Evolutionary conservation across 2,888 invertebrate species (phyloP).

Genomic region (Lepidocyrtinus sp.): DNA sequence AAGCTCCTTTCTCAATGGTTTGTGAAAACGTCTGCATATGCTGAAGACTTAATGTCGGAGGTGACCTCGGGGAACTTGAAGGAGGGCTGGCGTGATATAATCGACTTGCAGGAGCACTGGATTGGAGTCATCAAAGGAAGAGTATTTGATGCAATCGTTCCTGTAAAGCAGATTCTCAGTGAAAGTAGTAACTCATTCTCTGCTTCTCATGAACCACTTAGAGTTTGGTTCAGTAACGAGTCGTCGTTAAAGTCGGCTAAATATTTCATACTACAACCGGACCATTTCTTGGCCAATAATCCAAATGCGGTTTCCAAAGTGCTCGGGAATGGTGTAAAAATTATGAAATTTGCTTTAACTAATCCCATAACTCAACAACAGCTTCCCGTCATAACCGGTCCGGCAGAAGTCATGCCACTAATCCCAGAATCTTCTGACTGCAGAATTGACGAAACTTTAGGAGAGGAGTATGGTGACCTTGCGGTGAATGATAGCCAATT

Average conservation of each 20-base stretch:
- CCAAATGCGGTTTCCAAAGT: constrained; percentile 41
- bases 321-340: constrained; percentile 59
- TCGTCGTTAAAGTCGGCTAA: constrained; percentile 81
- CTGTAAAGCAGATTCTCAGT: constrained; percentile 66
- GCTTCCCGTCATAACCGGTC: constrained; percentile 77
- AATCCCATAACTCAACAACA: constrained; percentile 82
- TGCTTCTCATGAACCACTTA: constrained; percentile 71
- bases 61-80: constrained; percentile 71
- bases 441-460: constrained; percentile 81
- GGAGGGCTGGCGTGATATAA: constrained; percentile 88
- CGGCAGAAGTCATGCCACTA: constrained; percentile 56
- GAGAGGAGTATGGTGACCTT: constrained; percentile 72
- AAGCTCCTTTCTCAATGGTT: constrained; percentile 95
- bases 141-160: constrained; percentile 79
- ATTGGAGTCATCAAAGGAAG: constrained; percentile 89
- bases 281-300: constrained; percentile 75
- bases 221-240: constrained; percentile 84
- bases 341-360: constrained; percentile 61
- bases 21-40: constrained; percentile 88
- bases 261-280: constrained; percentile 79
- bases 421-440: constrained; percentile 79
- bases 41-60: constrained; percentile 76
- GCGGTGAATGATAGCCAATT: constrained; percentile 59
- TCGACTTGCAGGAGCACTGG: constrained; percentile 90
- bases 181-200: neutral